Conservation (phyloP, 2,797 vertebrate species). For the Manis pentadactyla region DNA sequence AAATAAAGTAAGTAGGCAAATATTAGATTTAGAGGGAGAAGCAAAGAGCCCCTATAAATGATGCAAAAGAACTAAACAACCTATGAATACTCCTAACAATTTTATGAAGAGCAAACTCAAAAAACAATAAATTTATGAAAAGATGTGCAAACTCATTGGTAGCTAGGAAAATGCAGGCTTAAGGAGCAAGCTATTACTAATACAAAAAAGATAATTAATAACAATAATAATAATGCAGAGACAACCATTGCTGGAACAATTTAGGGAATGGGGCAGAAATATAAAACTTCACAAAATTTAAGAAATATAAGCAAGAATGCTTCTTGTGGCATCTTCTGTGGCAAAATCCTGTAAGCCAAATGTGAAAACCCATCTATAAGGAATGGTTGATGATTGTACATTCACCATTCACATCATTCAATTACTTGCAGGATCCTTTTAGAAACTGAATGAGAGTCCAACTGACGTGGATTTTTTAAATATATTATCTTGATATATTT, state of each 20-base stretch:
- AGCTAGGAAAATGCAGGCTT: not conserved
- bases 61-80: not conserved
- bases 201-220: not conserved
- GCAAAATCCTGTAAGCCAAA: not conserved
- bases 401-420: not conserved
- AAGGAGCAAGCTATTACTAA: not conserved
- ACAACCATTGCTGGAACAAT: not conserved
- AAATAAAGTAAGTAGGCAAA: not conserved
- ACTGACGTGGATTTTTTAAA: not conserved
- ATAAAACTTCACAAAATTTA: not conserved
- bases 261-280: not conserved
- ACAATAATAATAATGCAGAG: not conserved
- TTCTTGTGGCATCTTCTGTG: not conserved
- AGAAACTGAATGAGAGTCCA: not conserved
- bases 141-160: not conserved
- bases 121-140: not conserved
- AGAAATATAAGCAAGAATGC: not conserved
- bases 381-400: not conserved
- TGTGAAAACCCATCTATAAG: too few relatives aligned
- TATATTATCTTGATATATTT: too few relatives aligned
- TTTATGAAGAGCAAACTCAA: not conserved
- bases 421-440: not conserved
- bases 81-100: not conserved
- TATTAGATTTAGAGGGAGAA: not conserved
- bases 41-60: not conserved